Evolutionary conservation across 1,140 invertebrate species (phyloP).

Genomic region (Drosophila orosa): DNA sequence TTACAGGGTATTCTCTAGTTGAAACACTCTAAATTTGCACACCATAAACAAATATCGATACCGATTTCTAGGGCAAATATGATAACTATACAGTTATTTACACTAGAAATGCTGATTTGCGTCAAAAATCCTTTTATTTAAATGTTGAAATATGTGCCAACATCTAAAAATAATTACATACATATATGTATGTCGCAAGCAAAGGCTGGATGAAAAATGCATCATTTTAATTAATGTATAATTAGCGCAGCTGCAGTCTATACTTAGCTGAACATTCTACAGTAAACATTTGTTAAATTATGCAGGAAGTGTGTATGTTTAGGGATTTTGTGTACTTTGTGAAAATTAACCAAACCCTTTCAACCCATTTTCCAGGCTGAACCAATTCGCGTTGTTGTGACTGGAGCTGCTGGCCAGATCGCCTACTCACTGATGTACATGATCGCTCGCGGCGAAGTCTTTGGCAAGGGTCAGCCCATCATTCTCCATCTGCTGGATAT

Average conservation of each 20-base stretch:
- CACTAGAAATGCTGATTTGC: not conserved
- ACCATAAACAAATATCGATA: not conserved
- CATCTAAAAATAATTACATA: constrained; percentile 27
- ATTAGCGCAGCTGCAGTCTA: constrained; percentile 29
- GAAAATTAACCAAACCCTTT: not conserved
- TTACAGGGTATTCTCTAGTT: not conserved
- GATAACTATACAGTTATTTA: too few relatives aligned
- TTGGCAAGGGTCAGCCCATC: constrained; percentile 95
- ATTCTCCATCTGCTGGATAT: constrained; percentile 98
- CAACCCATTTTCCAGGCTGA: constrained; percentile 83
- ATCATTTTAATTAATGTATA: constrained; percentile 4
- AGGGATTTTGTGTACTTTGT: not conserved
- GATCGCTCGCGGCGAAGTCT: constrained; percentile 98
- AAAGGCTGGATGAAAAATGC: constrained; percentile 14
- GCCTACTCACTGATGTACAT: constrained; percentile 98
- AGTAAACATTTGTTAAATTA: not conserved
- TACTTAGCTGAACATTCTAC: not conserved
- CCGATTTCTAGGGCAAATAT: too few relatives aligned
- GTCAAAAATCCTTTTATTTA: not conserved
- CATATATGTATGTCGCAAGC: constrained; percentile 2
- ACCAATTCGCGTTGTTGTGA: constrained; percentile 97
- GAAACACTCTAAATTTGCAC: not conserved
- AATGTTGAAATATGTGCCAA: not conserved
- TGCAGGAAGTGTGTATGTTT: not conserved
- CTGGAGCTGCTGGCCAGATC: constrained; percentile 99